These are phyloP conservation scores for Chelmon rostratus DNA, from an alignment of 2,797 vertebrate genomes.

Conservation along the genomic window DNA sequence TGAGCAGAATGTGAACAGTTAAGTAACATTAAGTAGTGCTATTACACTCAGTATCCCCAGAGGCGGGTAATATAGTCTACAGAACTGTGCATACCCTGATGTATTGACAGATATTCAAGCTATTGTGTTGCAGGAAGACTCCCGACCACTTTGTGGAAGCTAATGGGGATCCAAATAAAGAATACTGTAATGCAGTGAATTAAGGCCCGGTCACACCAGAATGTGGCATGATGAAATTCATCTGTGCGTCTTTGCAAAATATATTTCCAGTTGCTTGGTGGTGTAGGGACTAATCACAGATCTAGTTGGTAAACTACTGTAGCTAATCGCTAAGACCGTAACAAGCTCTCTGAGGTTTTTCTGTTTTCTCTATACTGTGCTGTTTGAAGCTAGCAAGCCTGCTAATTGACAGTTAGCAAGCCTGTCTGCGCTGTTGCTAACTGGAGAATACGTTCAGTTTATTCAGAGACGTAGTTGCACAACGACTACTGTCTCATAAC, in stretches of 20 bases:
- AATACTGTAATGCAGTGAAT: slow-evolving; percentile 2
- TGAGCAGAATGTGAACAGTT: slow-evolving; percentile 14
- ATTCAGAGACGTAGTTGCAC: neutral
- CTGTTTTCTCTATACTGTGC: neutral
- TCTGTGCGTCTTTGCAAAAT: rapidly evolving
- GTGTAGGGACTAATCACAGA: neutral
- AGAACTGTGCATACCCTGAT: slow-evolving; percentile 5
- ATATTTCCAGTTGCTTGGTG: neutral
- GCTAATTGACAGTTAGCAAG: neutral
- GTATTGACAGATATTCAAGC: slow-evolving; percentile 2
- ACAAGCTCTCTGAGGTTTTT: neutral
- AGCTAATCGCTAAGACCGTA: neutral
- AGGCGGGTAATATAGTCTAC: neutral
- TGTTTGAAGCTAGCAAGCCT: neutral
- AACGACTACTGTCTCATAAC: neutral
- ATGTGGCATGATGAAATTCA: neutral
- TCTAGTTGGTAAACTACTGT: neutral
- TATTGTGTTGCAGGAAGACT: neutral
- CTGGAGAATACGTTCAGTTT: neutral
- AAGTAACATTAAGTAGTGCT: slow-evolving; percentile 5
- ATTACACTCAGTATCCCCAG: neutral
- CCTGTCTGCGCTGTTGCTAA: neutral
- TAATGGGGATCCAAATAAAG: neutral
- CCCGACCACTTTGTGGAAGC: neutral
- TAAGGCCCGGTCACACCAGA: slow-evolving; percentile 6